Evolutionary conservation across 2,797 vertebrate genomes (phyloP), one percentile per base, ranked within the genome.

Genomic region (Macropus fuliginosus): DNA sequence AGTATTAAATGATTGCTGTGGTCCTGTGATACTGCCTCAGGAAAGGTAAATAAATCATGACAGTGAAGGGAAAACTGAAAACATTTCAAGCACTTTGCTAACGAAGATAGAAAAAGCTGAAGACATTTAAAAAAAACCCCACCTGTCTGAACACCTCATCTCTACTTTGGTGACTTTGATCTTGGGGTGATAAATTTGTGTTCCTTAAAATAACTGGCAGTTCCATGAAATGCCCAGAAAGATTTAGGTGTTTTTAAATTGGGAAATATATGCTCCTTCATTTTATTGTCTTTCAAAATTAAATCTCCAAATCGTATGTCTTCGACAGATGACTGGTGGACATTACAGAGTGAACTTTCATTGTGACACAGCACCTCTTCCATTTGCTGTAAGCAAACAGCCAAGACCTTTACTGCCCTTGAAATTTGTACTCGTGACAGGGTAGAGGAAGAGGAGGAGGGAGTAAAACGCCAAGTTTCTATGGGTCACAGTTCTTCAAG

Each of bases 331-430:
- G 92, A 94, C 98, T 62, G 28, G 97, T 94, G 96, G 96, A 95
- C 91, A 94, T 97, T 28, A 55, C 91, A 94, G 96, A 50, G 93
- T 91, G 89, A 96, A 54, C 93, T 96, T 50, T 12, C 55, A 40
- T 54, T 89, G 66, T 92, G 95, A 94, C 94, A 92, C 2, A 28
- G 97, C 97, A 94, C 97, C 95, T 96, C 97, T 98, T 98, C 96
- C 96, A 0, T 97, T 96, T 94, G 92, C 97, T 91, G 59, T 98
- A 92, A 98, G 98, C 97, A 99, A 98, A 99, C 97, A 99, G 6
- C 29, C 56, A 56, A 98, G 97, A 97, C 97, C 98, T 98, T 98
- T 91, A 13, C 93, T 98, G 98, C 97, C 98, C 98, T 98, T 98
- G 98, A 98, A 98, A 96, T 92, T 94, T 89, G 96, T 95, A 95